These are phyloP conservation scores for Diplazon laetatorius DNA, from an alignment of 2,888 invertebrate species.

Conservation along the genomic window DNA sequence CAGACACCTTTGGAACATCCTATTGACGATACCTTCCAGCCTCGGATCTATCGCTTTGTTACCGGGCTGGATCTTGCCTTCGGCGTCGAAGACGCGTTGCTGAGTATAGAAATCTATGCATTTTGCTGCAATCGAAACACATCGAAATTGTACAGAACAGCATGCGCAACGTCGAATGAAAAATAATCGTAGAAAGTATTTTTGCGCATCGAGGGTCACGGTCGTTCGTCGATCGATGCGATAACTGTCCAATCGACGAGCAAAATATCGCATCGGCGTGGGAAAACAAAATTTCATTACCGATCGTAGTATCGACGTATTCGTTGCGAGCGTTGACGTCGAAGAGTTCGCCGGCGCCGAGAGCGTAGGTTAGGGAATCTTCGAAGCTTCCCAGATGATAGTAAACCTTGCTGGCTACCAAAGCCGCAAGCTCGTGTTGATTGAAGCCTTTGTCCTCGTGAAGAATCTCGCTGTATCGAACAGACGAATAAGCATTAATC, in stretches of 20 bases:
- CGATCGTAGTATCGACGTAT: slow-evolving; percentile 97
- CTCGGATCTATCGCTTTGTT: slow-evolving; percentile 90
- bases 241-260: too few relatives aligned
- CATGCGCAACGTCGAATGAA: too few relatives aligned
- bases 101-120: slow-evolving; percentile 98
- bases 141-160: too few relatives aligned
- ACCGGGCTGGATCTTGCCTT: slow-evolving; percentile 85
- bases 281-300: too few relatives aligned
- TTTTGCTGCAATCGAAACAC: too few relatives aligned
- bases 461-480: slow-evolving; percentile 89
- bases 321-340: slow-evolving; percentile 97
- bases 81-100: slow-evolving; percentile 89
- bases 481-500: too few relatives aligned
- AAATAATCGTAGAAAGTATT: too few relatives aligned
- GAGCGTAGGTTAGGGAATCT: slow-evolving; percentile 97
- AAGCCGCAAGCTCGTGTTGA: slow-evolving; percentile 95
- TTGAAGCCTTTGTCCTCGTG: slow-evolving; percentile 95
- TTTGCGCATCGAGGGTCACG: too few relatives aligned
- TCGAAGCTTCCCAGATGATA: slow-evolving; percentile 98
- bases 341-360: slow-evolving; percentile 97
- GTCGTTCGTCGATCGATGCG: too few relatives aligned
- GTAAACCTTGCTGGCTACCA: slow-evolving; percentile 99
- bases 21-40: slow-evolving; percentile 96
- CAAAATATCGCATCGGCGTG: too few relatives aligned
- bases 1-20: slow-evolving; percentile 98